Base-by-base conservation (phyloP, 2,113 vertebrate genomes). In the Grantiella picta region DNA sequence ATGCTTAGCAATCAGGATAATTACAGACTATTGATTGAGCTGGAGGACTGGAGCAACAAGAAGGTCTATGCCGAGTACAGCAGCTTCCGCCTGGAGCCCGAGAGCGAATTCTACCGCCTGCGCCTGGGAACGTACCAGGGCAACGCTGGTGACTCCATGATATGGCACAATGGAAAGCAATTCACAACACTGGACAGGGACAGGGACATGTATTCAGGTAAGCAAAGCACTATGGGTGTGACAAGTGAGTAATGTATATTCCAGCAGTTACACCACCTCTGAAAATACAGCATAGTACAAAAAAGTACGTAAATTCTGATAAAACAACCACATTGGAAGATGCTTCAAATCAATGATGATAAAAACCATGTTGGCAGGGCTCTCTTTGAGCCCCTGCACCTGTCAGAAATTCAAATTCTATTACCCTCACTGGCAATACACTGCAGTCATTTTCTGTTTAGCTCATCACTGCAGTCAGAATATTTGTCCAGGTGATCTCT, bases 41-140 rank as follows among this genome's bases (percentile, higher is more conserved):
- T 99, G 94, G 99, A 99, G 98, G 99, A 99, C 98, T 99, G 99
- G 99, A 98, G 98, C 71, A 99, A 99, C 89, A 99, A 99, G 96
- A 99, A 99, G 92, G 99, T 99, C 35, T 99, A 99, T 0, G 99
- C 99, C 0, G 99, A 99, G 97, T 99, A 99, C 78, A 99, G 99
- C 96, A 99, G 99, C 94, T 99, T 99, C 96, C 99, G 97, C 42
- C 96, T 99, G 94, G 99, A 99, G 96, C 83, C 99, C 0, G 99
- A 99, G 96, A 99, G 97, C 2, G 99, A 99, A 70, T 99, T 98
- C 65, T 99, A 99, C 57, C 98, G 99, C 13, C 92, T 99, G 63
- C 98, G 99, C 56, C 95, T 99, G 61, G 99, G 99, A 38, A 98
- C 98, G 2, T 99, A 99, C 96, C 99, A 99, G 93, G 99, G 99